A percentile compares a stretch with the other conserved stretches of the same genome.
phyloP scores from a whole-genome alignment of 2,113 vertebrate species.

The Oncorhynchus tshawytscha region DNA sequence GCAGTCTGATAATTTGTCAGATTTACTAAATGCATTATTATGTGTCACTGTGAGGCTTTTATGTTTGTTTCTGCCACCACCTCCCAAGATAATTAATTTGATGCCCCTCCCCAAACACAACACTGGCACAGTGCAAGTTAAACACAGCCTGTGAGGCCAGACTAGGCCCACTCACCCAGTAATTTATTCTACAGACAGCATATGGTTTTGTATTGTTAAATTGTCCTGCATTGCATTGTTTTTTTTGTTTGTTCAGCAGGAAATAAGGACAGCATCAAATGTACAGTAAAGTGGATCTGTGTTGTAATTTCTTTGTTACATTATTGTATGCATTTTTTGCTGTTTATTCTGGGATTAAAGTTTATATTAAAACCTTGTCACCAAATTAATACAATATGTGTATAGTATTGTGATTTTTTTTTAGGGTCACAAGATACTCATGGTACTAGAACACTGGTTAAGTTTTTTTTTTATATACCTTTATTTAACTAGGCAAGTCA shows the following conservation, averaged over 20 bases:
- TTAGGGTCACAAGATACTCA: too few species aligned
- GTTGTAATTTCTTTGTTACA: conserved; percentile 52
- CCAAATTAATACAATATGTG: too few species aligned
- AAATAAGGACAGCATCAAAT: conserved; percentile 24
- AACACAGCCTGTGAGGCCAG: neutral
- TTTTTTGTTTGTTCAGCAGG: conserved; percentile 23
- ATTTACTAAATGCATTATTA: neutral
- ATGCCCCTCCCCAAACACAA: neutral
- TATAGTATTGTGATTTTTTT: too few species aligned
- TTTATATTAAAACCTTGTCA: conserved; percentile 59
- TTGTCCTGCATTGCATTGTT: conserved; percentile 23
- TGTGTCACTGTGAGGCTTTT: neutral
- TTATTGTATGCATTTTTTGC: conserved; percentile 59
- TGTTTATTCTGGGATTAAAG: conserved; percentile 63
- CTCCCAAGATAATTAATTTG: neutral
- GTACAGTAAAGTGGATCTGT: conserved; percentile 39
- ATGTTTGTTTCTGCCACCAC: neutral
- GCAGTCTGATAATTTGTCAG: neutral
- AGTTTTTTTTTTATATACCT: too few species aligned
- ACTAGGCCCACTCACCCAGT: conserved; percentile 18
- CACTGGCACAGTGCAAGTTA: conserved; percentile 33
- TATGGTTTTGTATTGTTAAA: conserved; percentile 10
- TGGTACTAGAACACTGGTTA: neutral
- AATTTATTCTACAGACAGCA: conserved; percentile 7
- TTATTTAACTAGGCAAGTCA: too few species aligned